Evolutionary conservation across 1,140 invertebrate genomes (phyloP).

Genomic region (Drosophila baimaii): DNA sequence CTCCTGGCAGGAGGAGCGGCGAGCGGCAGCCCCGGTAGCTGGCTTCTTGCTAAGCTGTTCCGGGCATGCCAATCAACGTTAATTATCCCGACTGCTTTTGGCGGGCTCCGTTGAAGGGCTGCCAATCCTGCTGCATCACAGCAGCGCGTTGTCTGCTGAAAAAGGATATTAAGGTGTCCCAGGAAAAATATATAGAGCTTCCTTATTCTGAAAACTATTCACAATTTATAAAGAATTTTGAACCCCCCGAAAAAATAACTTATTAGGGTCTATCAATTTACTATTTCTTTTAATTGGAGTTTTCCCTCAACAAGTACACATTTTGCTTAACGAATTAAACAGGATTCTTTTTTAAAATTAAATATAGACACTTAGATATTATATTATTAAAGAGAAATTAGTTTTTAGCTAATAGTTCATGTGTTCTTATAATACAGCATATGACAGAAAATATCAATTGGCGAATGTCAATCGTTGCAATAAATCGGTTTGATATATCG

Average conservation of each 20-base stretch:
- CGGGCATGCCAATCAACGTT: constrained; percentile 64
- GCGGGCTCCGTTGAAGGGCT: constrained; percentile 44
- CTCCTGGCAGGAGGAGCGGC: background rate
- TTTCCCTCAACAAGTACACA: no score
- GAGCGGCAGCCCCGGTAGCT: constrained; percentile 36
- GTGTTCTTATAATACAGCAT: background rate
- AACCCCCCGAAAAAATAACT: no score
- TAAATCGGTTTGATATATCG: no score
- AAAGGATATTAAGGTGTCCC: background rate
- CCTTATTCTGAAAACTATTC: no score
- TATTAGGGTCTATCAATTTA: background rate
- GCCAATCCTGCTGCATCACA: constrained; percentile 51
- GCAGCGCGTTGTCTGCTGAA: background rate
- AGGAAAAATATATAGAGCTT: background rate
- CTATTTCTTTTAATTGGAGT: background rate
- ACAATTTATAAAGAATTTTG: background rate
- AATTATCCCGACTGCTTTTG: constrained; percentile 62
- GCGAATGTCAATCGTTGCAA: no score
- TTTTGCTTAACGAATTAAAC: no score
- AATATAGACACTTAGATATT: background rate
- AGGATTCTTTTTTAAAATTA: background rate
- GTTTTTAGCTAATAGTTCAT: background rate
- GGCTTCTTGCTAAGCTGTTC: constrained; percentile 19
- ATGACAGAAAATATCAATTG: no score
- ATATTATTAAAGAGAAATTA: background rate